Base-by-base conservation (phyloP, 2,888 invertebrate genomes). In the Atherix ibis region DNA sequence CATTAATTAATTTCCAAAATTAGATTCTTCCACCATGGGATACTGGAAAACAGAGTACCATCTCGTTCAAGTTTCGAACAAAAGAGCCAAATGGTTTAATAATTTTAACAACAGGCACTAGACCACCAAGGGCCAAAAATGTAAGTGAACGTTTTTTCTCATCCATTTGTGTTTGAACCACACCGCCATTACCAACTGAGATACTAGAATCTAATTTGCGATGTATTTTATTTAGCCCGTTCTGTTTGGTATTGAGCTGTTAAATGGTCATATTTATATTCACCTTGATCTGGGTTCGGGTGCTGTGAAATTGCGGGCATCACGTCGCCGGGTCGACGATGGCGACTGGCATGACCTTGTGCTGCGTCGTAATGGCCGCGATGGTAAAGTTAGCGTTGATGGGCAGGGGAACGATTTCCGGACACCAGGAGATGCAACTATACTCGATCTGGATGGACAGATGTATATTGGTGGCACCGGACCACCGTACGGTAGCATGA, bases 1-100 rank as follows among this genome's bases (percentile, higher is more conserved):
- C 19, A 35, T 12, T 25, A 31, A 31, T 31, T 31, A 29, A 18
- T 26, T 27, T 35, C 35, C 28, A 30, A 29, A 31, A 30, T 82
- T 38, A 60, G 59, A 50, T 60, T 34, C 64, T 92, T 49, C 89
- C 91, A 27, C 79, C 83, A 35, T 91, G 91, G 91, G 87, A 88
- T 56, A 83, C 85, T 3, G 81, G 84, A 52, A 79, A 82, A 53
- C 76, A 80, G 17, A 91, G 91, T 40, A 83, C 82, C 18, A 80
- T 94, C 52, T 81, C 87, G 27, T 87, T 94, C 64, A 89, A 92
- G 65, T 88, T 97, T 54, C 76, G 92, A 41, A 95, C 95, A 29
- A 88, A 84, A 56, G 94, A 95, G 60, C 81, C 87, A 5, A 88
- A 94, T 53, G 95, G 95, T 16, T 70, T 97, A 44, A 75, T 97